Conservation (phyloP, 2,113 vertebrate genomes). For the Clarias gariepinus region DNA sequence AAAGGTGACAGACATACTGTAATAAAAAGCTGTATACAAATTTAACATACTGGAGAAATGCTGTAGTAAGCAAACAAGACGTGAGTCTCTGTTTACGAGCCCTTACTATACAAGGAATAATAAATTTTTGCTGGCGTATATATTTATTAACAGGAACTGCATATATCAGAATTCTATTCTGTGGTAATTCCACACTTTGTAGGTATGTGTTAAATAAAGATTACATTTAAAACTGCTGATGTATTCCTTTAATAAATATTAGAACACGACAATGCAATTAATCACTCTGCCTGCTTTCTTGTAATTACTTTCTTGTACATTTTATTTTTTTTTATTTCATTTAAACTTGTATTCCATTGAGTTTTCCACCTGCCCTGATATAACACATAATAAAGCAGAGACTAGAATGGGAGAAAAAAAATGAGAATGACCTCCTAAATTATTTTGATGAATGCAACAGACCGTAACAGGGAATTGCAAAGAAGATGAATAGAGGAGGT, state of each 20-base stretch:
- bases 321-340: neutral
- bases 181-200: neutral
- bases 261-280: neutral
- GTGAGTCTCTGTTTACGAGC: neutral
- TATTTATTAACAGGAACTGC: neutral
- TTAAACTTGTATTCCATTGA: neutral
- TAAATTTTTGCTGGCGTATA: neutral
- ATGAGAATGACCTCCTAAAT: constrained; percentile 8
- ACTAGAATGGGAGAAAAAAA: neutral
- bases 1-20: neutral
- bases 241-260: neutral
- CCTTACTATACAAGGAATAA: neutral
- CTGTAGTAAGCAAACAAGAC: neutral
- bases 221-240: neutral
- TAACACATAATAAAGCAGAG: constrained; percentile 11
- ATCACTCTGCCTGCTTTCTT: neutral
- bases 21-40: neutral
- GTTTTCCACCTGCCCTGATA: neutral
- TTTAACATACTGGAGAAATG: neutral
- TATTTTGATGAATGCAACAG: constrained; percentile 24
- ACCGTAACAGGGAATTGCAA: constrained; percentile 19
- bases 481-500: constrained; percentile 39
- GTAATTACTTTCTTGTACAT: neutral
- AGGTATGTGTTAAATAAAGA: neutral
- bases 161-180: neutral